Conservation (phyloP, 2,797 vertebrate species). For the Gymnocypris eckloni region DNA sequence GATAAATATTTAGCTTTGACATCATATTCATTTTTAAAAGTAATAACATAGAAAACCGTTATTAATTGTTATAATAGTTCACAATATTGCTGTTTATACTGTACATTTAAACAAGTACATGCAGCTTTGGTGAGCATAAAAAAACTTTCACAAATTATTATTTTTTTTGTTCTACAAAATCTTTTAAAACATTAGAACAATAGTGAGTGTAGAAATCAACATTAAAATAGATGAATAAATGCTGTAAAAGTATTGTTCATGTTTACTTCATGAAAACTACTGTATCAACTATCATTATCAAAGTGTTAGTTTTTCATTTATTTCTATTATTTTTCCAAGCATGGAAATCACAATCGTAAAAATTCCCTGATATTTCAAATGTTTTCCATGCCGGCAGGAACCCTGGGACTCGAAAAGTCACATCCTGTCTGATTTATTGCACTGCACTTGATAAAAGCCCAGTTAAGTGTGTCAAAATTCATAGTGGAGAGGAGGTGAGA, state of each 20-base stretch:
- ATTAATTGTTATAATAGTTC: not conserved
- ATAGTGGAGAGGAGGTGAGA: slow-evolving; percentile 21
- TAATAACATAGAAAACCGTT: not conserved
- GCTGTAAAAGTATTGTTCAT: not conserved
- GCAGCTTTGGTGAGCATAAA: not conserved
- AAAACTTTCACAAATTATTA: not conserved
- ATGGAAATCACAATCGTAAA: not conserved
- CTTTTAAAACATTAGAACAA: not conserved
- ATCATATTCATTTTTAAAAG: not conserved
- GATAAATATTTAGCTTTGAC: not conserved
- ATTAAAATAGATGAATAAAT: not conserved
- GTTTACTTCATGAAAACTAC: not conserved
- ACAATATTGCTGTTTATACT: not conserved
- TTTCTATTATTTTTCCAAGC: slow-evolving; percentile 3
- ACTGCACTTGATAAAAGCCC: slow-evolving; percentile 40
- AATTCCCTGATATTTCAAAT: not conserved
- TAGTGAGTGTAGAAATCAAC: not conserved
- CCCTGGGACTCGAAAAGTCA: slow-evolving; percentile 27
- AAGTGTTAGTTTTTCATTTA: not conserved
- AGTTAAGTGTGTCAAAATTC: slow-evolving; percentile 43
- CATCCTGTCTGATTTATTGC: slow-evolving; percentile 78
- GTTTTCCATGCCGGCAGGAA: not conserved
- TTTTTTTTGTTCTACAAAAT: not conserved
- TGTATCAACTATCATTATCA: not conserved
- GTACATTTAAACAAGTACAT: not conserved